Base-by-base conservation (phyloP, 2,888 invertebrate genomes). In the Brachyptera risi region DNA sequence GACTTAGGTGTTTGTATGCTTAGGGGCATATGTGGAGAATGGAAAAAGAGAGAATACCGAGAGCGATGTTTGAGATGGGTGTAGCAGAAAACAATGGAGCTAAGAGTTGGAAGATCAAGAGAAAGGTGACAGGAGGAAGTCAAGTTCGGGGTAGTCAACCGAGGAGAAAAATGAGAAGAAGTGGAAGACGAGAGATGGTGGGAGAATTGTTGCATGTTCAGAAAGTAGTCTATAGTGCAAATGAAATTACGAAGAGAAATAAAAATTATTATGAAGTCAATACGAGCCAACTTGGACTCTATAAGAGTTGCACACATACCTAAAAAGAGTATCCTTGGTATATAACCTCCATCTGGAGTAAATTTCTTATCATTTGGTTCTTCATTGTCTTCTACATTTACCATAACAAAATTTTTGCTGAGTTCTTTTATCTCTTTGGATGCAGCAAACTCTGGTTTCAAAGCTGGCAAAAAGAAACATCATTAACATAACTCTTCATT, bases 261-360 rank as follows among this genome's bases (percentile, higher is more conserved):
- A 17, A 49, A 37, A 58, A 11, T 17, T 17, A 15, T 23, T 23
- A n/a, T n/a, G n/a, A n/a, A n/a, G n/a, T n/a, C n/a, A 42, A n/a
- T n/a, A n/a, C n/a, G n/a, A n/a, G n/a, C n/a, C n/a, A n/a, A n/a
- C n/a, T n/a, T 38, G 38, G n/a, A 24, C 13, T 1, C 1, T 1
- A 23, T 23, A n/a, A 50, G 3, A n/a, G n/a, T n/a, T n/a, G n/a
- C n/a, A 35, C 51, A 59, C 60, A 67, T 69, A 76, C 76, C 79
- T 60, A 84, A 74, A 72, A 87, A 87, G 24, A 87, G 73, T 37
- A 87, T 83, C 68, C 86, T 78, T 3, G 86, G 86, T 71, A 86
- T 83, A 67, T 87, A 87, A 17, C 76, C 79, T 3, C 86, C 87
- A 68, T 87, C 86, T 0, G 85, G 86, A 1, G 79, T 75, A 68